phyloP scores from a whole-genome alignment of 2,888 invertebrate species.

The Ashinkailepas kermadecensis region DNA sequence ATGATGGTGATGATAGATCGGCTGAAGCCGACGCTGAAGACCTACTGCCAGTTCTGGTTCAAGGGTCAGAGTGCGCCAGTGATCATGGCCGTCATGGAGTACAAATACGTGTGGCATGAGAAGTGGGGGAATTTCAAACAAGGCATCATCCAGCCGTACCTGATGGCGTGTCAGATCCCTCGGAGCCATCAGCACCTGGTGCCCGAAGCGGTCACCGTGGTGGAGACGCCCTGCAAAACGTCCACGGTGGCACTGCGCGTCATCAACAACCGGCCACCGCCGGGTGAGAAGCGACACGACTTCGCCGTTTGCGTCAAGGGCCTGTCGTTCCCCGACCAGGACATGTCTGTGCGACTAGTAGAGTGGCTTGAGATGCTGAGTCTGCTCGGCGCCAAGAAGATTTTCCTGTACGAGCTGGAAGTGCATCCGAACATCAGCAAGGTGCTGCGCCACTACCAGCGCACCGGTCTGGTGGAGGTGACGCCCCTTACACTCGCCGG shows the following conservation, averaged over 20 bases:
- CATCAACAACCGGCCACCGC: constrained; percentile 62
- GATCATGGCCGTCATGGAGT: constrained; percentile 64
- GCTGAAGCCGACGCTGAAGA: constrained; percentile 71
- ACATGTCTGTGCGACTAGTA: constrained; percentile 76
- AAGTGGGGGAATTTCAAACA: constrained; percentile 93
- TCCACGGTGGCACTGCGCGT: constrained; percentile 77
- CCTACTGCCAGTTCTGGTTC: constrained; percentile 84
- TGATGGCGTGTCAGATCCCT: constrained; percentile 81
- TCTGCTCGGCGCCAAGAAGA: constrained; percentile 79
- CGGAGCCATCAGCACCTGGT: constrained; percentile 50
- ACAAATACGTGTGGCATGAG: constrained; percentile 88
- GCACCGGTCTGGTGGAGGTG: constrained; percentile 60
- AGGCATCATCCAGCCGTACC: constrained; percentile 81
- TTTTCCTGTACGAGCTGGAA: constrained; percentile 76
- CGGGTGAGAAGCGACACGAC: constrained; percentile 55
- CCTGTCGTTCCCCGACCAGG: constrained; percentile 83
- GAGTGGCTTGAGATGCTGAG: constrained; percentile 90
- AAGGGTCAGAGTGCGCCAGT: constrained; percentile 73
- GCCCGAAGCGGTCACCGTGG: constrained; percentile 76
- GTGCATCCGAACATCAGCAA: constrained; percentile 86
- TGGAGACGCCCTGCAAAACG: constrained; percentile 74
- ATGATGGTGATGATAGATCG: constrained; percentile 83
- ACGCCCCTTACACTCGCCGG: constrained; percentile 78
- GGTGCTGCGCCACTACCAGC: constrained; percentile 57
- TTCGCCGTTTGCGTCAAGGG: constrained; percentile 93